Evolutionary conservation across 2,797 vertebrate genomes (phyloP).

Genomic region (Serranus cabrilla): DNA sequence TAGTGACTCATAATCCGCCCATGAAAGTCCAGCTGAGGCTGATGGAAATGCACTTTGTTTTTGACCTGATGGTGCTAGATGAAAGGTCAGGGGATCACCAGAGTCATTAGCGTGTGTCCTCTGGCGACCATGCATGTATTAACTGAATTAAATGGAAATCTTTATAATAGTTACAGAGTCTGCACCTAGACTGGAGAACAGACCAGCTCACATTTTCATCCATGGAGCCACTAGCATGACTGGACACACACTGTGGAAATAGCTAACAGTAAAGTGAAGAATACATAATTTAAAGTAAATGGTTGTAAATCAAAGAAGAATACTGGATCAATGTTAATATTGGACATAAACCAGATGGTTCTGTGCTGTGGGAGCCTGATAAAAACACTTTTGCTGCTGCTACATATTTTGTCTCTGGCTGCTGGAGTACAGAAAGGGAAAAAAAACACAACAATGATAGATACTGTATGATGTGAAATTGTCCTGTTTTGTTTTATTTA

Average conservation of each 20-base stretch:
- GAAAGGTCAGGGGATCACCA: not conserved
- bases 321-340: not conserved
- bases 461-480: slow-evolving; percentile 3
- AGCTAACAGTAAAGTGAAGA: not conserved
- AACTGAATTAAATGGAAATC: not conserved
- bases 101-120: not conserved
- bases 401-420: slow-evolving; percentile 21
- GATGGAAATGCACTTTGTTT: not conserved
- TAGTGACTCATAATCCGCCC: too few species aligned
- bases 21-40: not conserved
- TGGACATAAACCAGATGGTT: not conserved
- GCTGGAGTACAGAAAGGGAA: slow-evolving; percentile 8
- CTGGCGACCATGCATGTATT: slow-evolving; percentile 1
- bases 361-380: not conserved
- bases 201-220: not conserved
- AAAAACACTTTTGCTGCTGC: slow-evolving; percentile 20
- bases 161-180: too few species aligned
- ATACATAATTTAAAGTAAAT: not conserved
- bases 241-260: not conserved
- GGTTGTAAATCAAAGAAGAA: not conserved
- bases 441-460: not conserved
- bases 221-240: not conserved
- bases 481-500: slow-evolving; percentile 3
- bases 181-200: not conserved
- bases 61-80: too few species aligned